Evolutionary conservation across 2,888 invertebrate species (phyloP).

Genomic region (Eumerus sabulonum): DNA sequence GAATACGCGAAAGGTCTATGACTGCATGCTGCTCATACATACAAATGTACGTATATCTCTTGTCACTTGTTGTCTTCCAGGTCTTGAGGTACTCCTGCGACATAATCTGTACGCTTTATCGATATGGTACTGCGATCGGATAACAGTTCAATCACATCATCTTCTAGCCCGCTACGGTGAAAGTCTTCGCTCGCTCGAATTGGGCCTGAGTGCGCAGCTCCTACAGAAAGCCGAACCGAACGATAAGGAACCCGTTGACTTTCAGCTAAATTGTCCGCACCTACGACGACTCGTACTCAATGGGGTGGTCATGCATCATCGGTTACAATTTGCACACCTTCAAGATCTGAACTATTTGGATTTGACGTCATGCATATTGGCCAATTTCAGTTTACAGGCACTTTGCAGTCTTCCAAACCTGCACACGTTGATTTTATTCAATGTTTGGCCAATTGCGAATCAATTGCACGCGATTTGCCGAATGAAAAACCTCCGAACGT

Average conservation of each 20-base stretch:
- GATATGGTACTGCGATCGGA: conserved; percentile 85
- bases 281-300: conserved; percentile 77
- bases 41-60: too few species aligned
- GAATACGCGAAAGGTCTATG: too few species aligned
- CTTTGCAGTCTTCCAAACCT: conserved; percentile 84
- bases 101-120: conserved; percentile 88
- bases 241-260: conserved; percentile 82
- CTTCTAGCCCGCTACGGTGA: conserved; percentile 85
- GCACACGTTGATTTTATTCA: conserved; percentile 88
- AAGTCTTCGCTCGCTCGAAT: conserved; percentile 84
- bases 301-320: conserved; percentile 77
- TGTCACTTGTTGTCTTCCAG: conserved; percentile 54
- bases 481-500: conserved; percentile 82
- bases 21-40: too few species aligned
- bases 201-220: conserved; percentile 85
- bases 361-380: conserved; percentile 77
- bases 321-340: conserved; percentile 75
- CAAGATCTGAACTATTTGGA: conserved; percentile 77
- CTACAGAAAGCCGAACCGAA: conserved; percentile 80
- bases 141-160: conserved; percentile 83
- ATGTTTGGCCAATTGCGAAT: conserved; percentile 84
- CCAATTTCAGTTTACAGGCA: conserved; percentile 77
- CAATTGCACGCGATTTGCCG: conserved; percentile 82
- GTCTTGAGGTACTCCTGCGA: conserved; percentile 83
- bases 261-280: conserved; percentile 79